phyloP scores from a whole-genome alignment of 2,888 invertebrate species.

The Raillietiella orientalis region DNA sequence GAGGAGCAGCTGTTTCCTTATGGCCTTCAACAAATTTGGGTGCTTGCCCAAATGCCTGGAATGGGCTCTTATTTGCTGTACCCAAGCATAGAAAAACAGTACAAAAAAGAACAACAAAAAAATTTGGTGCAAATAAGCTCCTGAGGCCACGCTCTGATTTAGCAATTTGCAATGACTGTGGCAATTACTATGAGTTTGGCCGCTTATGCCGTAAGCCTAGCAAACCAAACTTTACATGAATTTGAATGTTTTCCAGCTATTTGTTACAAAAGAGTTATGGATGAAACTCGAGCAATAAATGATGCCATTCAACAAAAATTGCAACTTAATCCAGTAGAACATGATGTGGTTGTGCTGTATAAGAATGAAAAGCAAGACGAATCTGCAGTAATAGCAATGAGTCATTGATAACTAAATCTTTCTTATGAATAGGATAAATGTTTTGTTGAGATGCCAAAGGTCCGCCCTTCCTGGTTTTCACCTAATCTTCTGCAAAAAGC shows the following conservation, averaged over 20 bases:
- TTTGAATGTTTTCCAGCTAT: constrained; percentile 39
- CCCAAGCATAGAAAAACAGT: constrained; percentile 41
- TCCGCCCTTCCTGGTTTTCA: no score
- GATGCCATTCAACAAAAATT: constrained; percentile 33
- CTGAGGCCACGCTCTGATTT: constrained; percentile 35
- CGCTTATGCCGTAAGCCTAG: constrained; percentile 54
- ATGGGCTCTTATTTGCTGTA: constrained; percentile 46
- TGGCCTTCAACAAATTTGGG: no score
- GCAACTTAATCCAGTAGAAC: constrained; percentile 34
- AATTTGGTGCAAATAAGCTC: constrained; percentile 35
- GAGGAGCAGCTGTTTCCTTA: no score
- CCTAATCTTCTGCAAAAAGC: no score
- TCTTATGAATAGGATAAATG: no score
- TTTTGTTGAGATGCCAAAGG: no score
- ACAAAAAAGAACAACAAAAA: constrained; percentile 35
- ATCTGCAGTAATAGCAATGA: no score
- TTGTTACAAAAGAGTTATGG: constrained; percentile 47
- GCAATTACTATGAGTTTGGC: constrained; percentile 42
- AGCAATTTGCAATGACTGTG: constrained; percentile 42
- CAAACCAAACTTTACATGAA: no score
- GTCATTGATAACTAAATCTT: no score
- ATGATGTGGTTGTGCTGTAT: constrained; percentile 56
- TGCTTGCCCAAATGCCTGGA: no score
- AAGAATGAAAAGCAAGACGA: constrained; percentile 33
- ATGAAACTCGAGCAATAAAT: constrained; percentile 49